phyloP scores from a whole-genome alignment of 2,888 invertebrate genomes.

The Hypena proboscidalis region DNA sequence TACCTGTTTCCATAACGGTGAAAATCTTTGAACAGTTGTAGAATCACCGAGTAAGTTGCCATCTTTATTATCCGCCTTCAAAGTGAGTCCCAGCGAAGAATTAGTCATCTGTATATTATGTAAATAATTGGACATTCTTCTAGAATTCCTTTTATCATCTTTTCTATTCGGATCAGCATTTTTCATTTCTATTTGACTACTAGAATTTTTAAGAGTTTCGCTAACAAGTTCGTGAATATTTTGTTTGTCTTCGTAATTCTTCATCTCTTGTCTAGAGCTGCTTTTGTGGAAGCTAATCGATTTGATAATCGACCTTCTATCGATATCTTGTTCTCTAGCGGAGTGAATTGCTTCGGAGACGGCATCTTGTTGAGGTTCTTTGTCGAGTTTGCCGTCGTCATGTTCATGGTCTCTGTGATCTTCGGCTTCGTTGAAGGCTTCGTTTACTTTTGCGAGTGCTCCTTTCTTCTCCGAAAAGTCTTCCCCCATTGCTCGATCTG shows the following conservation, averaged over 20 bases:
- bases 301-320: slow-evolving; percentile 11
- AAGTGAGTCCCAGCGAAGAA: slow-evolving; percentile 55
- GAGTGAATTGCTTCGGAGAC: slow-evolving; percentile 18
- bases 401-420: neutral
- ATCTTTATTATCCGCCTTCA: slow-evolving; percentile 59
- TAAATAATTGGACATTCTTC: slow-evolving; percentile 57
- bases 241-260: slow-evolving; percentile 18
- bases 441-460: slow-evolving; percentile 11
- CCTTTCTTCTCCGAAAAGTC: slow-evolving; percentile 11
- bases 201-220: slow-evolving; percentile 16
- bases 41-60: slow-evolving; percentile 59
- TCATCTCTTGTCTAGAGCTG: slow-evolving; percentile 17
- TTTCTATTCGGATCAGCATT: slow-evolving; percentile 19
- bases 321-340: slow-evolving; percentile 10
- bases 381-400: slow-evolving; percentile 1
- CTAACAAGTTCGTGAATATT: slow-evolving; percentile 15
- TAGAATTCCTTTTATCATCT: slow-evolving; percentile 31
- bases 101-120: slow-evolving; percentile 65
- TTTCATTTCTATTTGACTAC: slow-evolving; percentile 26
- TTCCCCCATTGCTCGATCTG: slow-evolving; percentile 39
- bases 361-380: slow-evolving; percentile 15
- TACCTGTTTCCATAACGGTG: slow-evolving; percentile 81
- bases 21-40: slow-evolving; percentile 70
- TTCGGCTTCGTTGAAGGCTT: slow-evolving; percentile 7
- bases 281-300: slow-evolving; percentile 13